Evolutionary conservation across 1,140 invertebrate genomes (phyloP).

Genomic region (Papilio polytes): DNA sequence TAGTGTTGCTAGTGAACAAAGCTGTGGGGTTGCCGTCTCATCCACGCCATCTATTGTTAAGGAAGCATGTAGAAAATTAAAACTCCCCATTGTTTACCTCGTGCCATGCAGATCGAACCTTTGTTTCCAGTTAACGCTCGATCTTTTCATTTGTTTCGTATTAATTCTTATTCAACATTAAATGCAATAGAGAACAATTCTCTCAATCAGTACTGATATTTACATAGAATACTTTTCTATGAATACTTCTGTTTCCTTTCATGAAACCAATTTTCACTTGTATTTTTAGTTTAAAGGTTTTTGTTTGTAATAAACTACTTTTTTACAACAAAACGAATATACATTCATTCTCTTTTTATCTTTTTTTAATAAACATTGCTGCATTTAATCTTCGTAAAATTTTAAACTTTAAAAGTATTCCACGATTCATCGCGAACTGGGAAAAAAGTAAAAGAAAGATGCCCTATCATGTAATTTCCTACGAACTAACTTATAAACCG

Average conservation of each 20-base stretch:
- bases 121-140: constrained; percentile 49
- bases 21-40: constrained; percentile 69
- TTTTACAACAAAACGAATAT: neutral
- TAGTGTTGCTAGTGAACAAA: constrained; percentile 71
- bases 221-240: constrained; percentile 6
- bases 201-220: neutral
- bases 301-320: constrained; percentile 31
- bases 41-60: constrained; percentile 72
- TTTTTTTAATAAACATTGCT: constrained; percentile 7
- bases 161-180: constrained; percentile 33
- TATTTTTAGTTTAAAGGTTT: neutral
- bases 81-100: constrained; percentile 75
- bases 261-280: neutral
- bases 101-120: constrained; percentile 58
- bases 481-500: constrained; percentile 70
- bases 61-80: constrained; percentile 77
- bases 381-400: constrained; percentile 9
- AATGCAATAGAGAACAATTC: constrained; percentile 17
- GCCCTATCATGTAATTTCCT: constrained; percentile 68
- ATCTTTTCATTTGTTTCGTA: constrained; percentile 28
- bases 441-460: constrained; percentile 58
- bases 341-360: neutral
- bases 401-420: constrained; percentile 27
- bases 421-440: constrained; percentile 36
- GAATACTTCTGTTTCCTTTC: neutral